Percentiles rank a stretch among this genome's conserved stretches.
Conservation (phyloP, 2,888 invertebrate species). For the Lepidochitona cinerea region DNA sequence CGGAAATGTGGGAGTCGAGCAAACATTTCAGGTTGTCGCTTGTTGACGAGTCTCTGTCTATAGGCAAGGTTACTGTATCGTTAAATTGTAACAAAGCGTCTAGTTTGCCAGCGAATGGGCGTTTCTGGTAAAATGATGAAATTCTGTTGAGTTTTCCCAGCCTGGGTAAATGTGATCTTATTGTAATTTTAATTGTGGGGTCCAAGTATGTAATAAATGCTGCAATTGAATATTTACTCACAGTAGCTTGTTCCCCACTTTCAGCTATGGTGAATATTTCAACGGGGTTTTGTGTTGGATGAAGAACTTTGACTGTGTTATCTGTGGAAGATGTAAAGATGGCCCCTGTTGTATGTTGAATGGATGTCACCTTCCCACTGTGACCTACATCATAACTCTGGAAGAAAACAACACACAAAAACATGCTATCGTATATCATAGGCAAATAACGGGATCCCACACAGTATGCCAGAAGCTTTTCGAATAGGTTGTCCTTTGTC, state of each 20-base stretch:
- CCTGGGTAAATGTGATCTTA: background rate
- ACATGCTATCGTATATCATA: background rate
- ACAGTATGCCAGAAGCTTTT: too few species aligned
- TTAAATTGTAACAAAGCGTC: too few species aligned
- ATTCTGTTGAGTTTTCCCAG: too few species aligned
- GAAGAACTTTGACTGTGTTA: constrained; percentile 50
- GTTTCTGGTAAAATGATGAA: too few species aligned
- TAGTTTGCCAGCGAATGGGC: too few species aligned
- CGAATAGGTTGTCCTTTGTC: too few species aligned
- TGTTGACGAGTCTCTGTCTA: too few species aligned
- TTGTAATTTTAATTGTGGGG: background rate
- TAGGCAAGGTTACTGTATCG: too few species aligned
- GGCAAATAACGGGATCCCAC: background rate
- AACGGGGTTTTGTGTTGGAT: constrained; percentile 54
- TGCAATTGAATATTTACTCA: constrained; percentile 35
- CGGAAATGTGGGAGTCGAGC: too few species aligned
- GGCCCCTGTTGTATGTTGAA: constrained; percentile 57
- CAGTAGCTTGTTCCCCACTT: constrained; percentile 54
- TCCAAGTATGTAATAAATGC: too few species aligned
- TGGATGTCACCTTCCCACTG: constrained; percentile 53
- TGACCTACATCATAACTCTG: constrained; percentile 64
- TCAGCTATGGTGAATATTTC: constrained; percentile 46
- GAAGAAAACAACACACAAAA: background rate
- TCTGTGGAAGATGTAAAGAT: constrained; percentile 64
- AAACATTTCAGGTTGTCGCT: too few species aligned